These are phyloP conservation scores for Gonatopus flavifemur DNA, from an alignment of 1,140 invertebrate species.

Conservation along the genomic window DNA sequence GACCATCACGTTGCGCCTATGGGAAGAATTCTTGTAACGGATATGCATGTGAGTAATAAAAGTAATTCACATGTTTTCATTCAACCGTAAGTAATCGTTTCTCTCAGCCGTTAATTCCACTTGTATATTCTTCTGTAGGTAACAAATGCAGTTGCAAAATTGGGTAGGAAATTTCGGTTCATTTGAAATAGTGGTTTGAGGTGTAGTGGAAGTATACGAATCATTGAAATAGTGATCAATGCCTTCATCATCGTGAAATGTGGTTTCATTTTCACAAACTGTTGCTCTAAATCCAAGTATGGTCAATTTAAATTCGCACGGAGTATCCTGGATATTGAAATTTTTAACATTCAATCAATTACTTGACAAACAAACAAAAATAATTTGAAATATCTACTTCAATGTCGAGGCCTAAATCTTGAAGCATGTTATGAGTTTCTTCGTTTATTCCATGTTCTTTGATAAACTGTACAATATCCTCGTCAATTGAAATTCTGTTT, in stretches of 20 bases:
- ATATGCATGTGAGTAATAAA: neutral
- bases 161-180: too few relatives aligned
- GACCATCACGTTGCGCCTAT: conserved; percentile 29
- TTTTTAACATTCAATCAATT: neutral
- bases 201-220: too few relatives aligned
- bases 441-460: conserved; percentile 22
- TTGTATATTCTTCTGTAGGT: too few relatives aligned
- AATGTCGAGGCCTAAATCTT: conserved; percentile 22
- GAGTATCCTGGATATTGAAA: conserved; percentile 16
- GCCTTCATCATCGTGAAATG: too few relatives aligned
- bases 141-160: too few relatives aligned
- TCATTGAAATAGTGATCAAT: too few relatives aligned
- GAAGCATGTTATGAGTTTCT: conserved; percentile 21
- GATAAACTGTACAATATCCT: conserved; percentile 15
- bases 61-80: neutral
- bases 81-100: conserved; percentile 32
- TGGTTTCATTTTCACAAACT: too few relatives aligned
- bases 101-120: neutral
- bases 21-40: neutral
- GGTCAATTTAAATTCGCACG: conserved; percentile 9
- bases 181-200: too few relatives aligned
- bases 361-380: neutral
- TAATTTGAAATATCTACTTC: conserved; percentile 1
- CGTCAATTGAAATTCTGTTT: conserved; percentile 17
- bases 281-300: conserved; percentile 8